Evolutionary conservation across 2,888 invertebrate genomes (phyloP).

Genomic region (Oscheius sp.): DNA sequence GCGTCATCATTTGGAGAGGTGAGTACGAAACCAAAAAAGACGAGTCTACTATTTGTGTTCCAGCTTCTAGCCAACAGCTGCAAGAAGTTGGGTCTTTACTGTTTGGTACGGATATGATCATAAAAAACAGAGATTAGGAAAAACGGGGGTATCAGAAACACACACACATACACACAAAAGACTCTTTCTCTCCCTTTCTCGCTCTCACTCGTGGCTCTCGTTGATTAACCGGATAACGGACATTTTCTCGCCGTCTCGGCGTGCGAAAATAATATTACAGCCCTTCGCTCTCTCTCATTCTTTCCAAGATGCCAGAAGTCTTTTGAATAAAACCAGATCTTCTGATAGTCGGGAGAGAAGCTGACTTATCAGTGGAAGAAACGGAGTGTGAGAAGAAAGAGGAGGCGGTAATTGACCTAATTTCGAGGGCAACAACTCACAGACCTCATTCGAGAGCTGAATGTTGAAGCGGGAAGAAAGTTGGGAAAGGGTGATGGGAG

Average conservation of each 20-base stretch:
- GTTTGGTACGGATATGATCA: no score
- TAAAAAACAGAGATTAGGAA: no score
- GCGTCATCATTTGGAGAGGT: no score
- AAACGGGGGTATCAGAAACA: no score
- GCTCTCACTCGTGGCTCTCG: background rate
- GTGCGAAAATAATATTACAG: conserved; percentile 27
- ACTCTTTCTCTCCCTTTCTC: no score
- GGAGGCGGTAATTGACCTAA: background rate
- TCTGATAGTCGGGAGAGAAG: background rate
- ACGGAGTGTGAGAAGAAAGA: background rate
- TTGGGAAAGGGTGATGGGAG: no score
- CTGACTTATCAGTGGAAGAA: background rate
- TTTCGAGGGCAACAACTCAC: no score
- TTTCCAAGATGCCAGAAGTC: background rate
- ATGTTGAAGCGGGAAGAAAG: no score
- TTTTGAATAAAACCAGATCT: background rate
- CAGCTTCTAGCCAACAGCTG: no score
- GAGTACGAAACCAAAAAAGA: background rate
- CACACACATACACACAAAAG: no score
- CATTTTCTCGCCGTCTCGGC: conserved; percentile 18
- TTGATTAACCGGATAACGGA: conserved; percentile 12
- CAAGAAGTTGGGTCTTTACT: no score
- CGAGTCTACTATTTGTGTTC: background rate
- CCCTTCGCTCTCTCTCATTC: background rate
- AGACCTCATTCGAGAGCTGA: no score